Evolutionary conservation across 2,113 vertebrate species (phyloP), one percentile per base, ranked within the genome.

Genomic region (Xenopus borealis): DNA sequence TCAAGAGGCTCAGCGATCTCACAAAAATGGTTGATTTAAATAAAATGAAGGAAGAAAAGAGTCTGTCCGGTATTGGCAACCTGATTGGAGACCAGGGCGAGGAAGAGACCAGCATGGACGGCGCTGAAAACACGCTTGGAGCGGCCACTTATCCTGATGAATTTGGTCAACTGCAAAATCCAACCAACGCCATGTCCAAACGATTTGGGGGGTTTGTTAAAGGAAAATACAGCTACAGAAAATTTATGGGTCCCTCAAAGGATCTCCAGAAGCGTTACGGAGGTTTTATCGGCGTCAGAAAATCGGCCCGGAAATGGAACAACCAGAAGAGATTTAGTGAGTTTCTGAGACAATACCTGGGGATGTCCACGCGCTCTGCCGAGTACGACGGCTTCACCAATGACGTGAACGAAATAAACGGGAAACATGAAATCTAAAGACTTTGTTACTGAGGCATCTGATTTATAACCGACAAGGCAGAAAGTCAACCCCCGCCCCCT

Each of bases 271-370:
- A 98, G 84, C 86, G 96, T 30, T 96, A 96, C 4, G 96, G 96
- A 0, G 96, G 96, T 7, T 98, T 98, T 90, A 95, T 98, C 2
- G 96, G 96, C 0, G 93, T 96, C 77, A 89, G 96, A 50, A 98
- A 98, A 82, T 96, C 95, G 0, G 95, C 95, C 77, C 89, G 95
- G 47, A 98, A 98, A 85, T 92, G 96, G 94, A 96, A 97, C 88
- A 97, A 93, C 89, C 96, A 98, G 89, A 98, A 98, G 85, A 88
- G 96, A 62, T 94, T 97, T 85, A 96, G 94, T 85, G 92, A 98
- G 90, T 94, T 97, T 81, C 92, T 98, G 82, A 88, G 92, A 89
- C 95, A 98, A 88, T 98, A 98, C 87, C 90, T 98, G 83, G 94
- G 95, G 78, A 92, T 96, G 90, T 92, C 93, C 75, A 79, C 94